Evolutionary conservation across 2,797 vertebrate species (phyloP).

Genomic region (Glossophaga mutica): DNA sequence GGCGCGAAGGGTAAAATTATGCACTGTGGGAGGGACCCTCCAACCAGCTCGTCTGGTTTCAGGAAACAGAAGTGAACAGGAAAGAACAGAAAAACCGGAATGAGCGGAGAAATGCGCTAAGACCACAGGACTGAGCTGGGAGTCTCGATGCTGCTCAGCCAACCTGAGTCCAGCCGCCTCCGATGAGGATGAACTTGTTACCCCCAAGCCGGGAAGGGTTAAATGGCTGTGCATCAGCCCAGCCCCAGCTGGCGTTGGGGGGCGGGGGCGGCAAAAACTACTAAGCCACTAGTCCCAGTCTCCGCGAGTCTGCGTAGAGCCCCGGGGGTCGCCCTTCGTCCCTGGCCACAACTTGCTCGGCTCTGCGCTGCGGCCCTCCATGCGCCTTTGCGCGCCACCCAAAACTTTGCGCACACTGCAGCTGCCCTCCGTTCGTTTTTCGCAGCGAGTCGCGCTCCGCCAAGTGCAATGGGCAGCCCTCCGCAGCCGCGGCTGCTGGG

Average conservation of each 20-base stretch:
- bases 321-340: background rate
- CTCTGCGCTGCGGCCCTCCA: background rate
- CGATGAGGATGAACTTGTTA: conserved; percentile 66
- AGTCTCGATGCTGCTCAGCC: conserved; percentile 30
- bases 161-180: background rate
- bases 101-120: background rate
- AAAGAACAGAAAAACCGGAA: background rate
- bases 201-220: conserved; percentile 56
- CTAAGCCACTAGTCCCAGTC: background rate
- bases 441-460: background rate
- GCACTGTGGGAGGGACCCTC: background rate
- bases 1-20: background rate
- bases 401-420: conserved; percentile 74
- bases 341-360: conserved; percentile 51
- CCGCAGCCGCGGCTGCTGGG: conserved; percentile 42
- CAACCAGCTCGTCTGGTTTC: conserved; percentile 38
- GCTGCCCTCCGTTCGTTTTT: background rate
- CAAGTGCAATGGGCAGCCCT: background rate
- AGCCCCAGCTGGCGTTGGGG: background rate
- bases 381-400: conserved; percentile 65
- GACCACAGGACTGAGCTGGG: conserved; percentile 21
- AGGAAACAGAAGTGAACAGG: background rate
- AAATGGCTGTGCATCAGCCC: conserved; percentile 20
- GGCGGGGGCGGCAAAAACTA: background rate
- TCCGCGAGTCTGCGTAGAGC: background rate